Evolutionary conservation across 1,140 invertebrate genomes (phyloP).

Genomic region (Bombus affinis): DNA sequence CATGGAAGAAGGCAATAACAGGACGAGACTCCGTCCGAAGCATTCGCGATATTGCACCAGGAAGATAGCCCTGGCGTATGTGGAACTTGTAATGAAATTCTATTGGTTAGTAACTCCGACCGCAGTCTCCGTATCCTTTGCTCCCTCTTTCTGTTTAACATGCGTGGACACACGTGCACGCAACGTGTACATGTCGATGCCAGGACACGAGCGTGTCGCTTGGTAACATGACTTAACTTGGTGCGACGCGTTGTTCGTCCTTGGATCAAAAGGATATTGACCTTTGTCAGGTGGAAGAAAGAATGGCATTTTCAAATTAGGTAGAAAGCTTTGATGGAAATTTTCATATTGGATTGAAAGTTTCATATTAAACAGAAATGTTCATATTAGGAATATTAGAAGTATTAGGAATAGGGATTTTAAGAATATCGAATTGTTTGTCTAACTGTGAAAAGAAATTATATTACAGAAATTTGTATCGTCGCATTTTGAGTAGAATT

Average conservation of each 20-base stretch:
- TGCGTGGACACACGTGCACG: background rate
- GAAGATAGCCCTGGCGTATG: background rate
- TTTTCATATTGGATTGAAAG: background rate
- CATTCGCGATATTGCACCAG: conserved; percentile 26
- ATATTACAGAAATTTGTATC: no score
- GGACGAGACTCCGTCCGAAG: background rate
- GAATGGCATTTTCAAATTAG: background rate
- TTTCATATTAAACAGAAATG: no score
- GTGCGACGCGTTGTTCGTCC: background rate
- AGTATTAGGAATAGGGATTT: no score
- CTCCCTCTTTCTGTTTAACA: conserved; percentile 8
- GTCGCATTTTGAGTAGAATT: no score
- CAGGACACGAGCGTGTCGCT: background rate
- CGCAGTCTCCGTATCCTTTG: conserved; percentile 11
- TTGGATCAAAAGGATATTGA: background rate
- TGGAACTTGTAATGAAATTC: conserved; percentile 53
- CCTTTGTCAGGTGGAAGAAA: background rate
- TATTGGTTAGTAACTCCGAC: conserved; percentile 24
- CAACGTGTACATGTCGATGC: background rate
- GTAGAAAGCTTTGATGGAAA: background rate
- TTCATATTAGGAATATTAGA: no score
- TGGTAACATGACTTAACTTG: background rate
- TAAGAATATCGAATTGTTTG: no score
- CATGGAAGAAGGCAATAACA: conserved; percentile 2
- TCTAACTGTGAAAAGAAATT: no score